Conservation (phyloP, 2,888 invertebrate species). For the Calameuta idolon region DNA sequence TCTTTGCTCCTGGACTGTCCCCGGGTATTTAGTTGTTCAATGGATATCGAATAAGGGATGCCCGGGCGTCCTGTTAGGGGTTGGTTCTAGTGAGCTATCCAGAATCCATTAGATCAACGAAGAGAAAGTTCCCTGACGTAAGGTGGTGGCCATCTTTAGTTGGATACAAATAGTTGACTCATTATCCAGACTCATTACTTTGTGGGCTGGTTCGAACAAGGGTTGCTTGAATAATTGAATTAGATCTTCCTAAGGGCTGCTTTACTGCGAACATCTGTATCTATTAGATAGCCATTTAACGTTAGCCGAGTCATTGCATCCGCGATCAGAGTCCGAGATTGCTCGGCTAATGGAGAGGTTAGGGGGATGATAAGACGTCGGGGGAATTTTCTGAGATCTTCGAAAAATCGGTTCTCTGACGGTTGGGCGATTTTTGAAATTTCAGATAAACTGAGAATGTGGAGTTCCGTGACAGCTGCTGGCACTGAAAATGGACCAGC, state of each 20-base stretch:
- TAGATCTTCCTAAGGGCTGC: constrained; percentile 15
- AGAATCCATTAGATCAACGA: not conserved
- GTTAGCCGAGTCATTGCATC: constrained; percentile 12
- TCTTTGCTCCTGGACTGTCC: not conserved
- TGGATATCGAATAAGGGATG: not conserved
- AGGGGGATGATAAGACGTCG: not conserved
- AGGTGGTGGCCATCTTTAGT: not conserved
- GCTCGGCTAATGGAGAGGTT: not conserved
- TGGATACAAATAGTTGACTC: not conserved
- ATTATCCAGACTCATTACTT: not conserved
- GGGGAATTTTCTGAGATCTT: too few species aligned
- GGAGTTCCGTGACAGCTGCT: constrained; percentile 72
- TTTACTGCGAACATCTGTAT: constrained; percentile 31
- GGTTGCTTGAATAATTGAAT: constrained; percentile 16
- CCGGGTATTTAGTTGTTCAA: not conserved
- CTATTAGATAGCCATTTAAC: constrained; percentile 32
- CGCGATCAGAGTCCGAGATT: constrained; percentile 5
- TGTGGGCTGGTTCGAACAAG: not conserved
- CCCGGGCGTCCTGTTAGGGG: not conserved
- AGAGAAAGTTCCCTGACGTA: not conserved
- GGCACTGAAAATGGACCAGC: constrained; percentile 67
- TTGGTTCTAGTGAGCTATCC: not conserved
- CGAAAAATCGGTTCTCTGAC: not conserved
- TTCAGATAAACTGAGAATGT: constrained; percentile 64
- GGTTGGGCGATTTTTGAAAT: not conserved